phyloP scores from a whole-genome alignment of 2,888 invertebrate species.

The Dolomedes plantarius region DNA sequence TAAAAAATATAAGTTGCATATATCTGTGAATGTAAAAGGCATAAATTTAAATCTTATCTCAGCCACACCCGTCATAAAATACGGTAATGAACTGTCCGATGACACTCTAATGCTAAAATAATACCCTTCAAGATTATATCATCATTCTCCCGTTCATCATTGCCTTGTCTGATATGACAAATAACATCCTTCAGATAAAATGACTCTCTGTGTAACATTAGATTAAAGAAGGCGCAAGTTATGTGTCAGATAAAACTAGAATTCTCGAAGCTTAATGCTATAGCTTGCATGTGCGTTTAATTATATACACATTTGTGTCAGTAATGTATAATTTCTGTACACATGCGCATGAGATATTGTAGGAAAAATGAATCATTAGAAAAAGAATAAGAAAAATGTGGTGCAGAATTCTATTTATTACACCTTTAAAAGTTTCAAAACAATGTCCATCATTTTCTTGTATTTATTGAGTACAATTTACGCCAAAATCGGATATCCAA shows the following conservation, averaged over 20 bases:
- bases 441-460: too few species aligned
- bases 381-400: too few species aligned
- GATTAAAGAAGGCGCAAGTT: not conserved
- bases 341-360: too few species aligned
- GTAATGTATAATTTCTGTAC: too few species aligned
- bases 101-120: constrained; percentile 14
- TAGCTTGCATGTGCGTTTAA: too few species aligned
- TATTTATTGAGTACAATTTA: too few species aligned
- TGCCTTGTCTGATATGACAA: not conserved
- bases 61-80: constrained; percentile 11
- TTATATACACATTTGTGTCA: too few species aligned
- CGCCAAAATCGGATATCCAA: too few species aligned
- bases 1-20: too few species aligned
- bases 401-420: too few species aligned
- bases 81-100: constrained; percentile 5
- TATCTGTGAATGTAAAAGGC: not conserved
- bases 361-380: too few species aligned
- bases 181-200: not conserved
- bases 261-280: not conserved
- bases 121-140: constrained; percentile 8
- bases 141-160: constrained; percentile 14
- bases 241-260: not conserved
- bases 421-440: too few species aligned
- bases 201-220: not conserved
- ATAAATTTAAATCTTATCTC: constrained; percentile 13